A percentile compares a stretch with the other conserved stretches of the same genome.
Evolutionary conservation across 2,888 invertebrate genomes (phyloP).

Genomic region (Epinotia brunnichana): DNA sequence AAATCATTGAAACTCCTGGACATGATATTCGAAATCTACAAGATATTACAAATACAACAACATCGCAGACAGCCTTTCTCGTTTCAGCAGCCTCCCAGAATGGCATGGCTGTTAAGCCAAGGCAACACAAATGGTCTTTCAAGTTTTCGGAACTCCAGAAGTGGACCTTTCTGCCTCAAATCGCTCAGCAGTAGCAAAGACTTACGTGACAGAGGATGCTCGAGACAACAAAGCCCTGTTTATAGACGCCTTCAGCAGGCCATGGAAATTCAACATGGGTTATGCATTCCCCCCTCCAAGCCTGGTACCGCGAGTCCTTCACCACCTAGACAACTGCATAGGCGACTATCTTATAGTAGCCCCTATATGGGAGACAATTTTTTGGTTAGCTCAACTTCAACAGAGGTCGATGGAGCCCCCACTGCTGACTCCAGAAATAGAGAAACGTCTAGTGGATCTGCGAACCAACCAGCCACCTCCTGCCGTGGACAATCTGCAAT

Average conservation of each 20-base stretch:
- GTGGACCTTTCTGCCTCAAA: conserved; percentile 8
- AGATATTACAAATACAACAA: conserved; percentile 13
- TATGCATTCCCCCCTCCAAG: background rate
- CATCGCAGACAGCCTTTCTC: conserved; percentile 18
- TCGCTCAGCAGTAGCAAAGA: background rate
- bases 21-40: background rate
- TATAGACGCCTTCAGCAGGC: conserved; percentile 1
- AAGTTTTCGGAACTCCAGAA: conserved; percentile 36
- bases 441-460: background rate
- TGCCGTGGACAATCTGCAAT: background rate
- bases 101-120: conserved; percentile 37
- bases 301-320: background rate
- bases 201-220: background rate
- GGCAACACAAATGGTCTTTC: conserved; percentile 30
- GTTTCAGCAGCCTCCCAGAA: background rate
- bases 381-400: background rate
- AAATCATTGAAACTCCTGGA: background rate
- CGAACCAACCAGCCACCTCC: background rate
- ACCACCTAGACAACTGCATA: background rate
- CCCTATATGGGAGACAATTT: background rate
- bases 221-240: background rate
- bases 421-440: background rate
- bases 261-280: background rate
- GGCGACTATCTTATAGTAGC: too few relatives aligned
- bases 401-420: background rate